A percentile compares a stretch with the other conserved stretches of the same genome.
phyloP scores from a whole-genome alignment of 2,888 invertebrate species.

The Perizoma affinitatum region DNA sequence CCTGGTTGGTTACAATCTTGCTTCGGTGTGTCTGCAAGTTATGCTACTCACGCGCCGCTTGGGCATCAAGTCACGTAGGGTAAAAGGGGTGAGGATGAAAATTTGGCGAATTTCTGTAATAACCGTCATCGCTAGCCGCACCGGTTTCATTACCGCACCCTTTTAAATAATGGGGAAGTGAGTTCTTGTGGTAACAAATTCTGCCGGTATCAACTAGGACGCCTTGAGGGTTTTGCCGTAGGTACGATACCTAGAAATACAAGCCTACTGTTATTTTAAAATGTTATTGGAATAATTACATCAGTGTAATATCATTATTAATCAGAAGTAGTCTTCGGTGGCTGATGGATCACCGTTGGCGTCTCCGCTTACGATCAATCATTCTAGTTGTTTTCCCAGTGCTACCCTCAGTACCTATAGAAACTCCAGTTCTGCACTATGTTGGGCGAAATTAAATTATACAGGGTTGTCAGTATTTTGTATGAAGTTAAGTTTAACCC shows the following conservation, averaged over 20 bases:
- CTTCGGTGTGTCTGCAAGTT: conserved; percentile 2
- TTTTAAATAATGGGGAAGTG: conserved; percentile 15
- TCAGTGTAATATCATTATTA: conserved; percentile 28
- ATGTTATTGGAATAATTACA: conserved; percentile 4
- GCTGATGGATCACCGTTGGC: conserved; percentile 60
- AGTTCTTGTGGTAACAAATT: conserved; percentile 12
- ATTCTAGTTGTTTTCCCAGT: conserved; percentile 40
- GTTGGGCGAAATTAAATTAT: no score
- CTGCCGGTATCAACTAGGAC: no score
- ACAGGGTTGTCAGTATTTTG: not conserved
- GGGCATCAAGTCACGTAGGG: conserved; percentile 64
- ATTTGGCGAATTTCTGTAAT: conserved; percentile 70
- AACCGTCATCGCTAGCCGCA: conserved; percentile 57
- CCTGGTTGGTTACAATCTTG: not conserved
- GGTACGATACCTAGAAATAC: no score
- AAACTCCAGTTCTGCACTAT: no score
- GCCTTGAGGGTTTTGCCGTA: no score
- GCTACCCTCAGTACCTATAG: conserved; percentile 23
- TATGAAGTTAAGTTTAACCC: no score
- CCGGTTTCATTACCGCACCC: conserved; percentile 56
- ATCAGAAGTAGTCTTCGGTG: conserved; percentile 22
- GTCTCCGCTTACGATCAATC: conserved; percentile 58
- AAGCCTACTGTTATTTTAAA: no score
- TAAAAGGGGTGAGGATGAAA: conserved; percentile 70
- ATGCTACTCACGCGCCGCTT: conserved; percentile 58